Evolutionary conservation across 2,113 vertebrate species (phyloP), one percentile per base, ranked within the genome.

Genomic region (Paralichthys olivaceus): DNA sequence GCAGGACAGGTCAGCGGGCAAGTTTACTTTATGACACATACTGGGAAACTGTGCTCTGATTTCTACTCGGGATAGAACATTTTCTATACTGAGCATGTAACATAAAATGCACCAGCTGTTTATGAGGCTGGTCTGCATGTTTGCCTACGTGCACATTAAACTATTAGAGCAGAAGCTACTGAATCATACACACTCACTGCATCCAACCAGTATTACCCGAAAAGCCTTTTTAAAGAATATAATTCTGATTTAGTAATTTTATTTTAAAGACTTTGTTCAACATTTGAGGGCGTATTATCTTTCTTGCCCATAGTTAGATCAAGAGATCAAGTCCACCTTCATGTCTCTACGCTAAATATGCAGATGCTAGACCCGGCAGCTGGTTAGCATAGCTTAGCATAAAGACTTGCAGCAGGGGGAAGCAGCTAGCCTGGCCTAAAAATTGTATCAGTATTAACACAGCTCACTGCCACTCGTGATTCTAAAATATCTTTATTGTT

Each of bases 111-210:
- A 64, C 51, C 77, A 75, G 74, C 43, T 87, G 81, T 55, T 74
- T n/a, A 22, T 45, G 28, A 1, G 19, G 23, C 28, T 22, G 59
- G 34, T 51, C 19, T 63, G 34, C 45, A 53, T 67, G 56, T 57
- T 28, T 19, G 76, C 55, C 65, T 20, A 45, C 43, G 40, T 49
- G 69, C 69, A 65, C 8, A 34, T 77, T 23, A 51, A 59, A 32
- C 61, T 73, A 71, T 49, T 59, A 60, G 62, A 73, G 64, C 69
- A 43, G 74, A 74, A 78, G 23, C 55, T 32, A 26, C 55, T 20
- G 45, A 74, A 22, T 69, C 45, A 78, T 32, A 49, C 32, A 58
- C 12, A 29, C 25, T 9, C 56, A 63, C 34, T 17, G 32, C 29
- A 13, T n/a, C 37, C 45, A 49, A 2, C 17, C 45, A 49, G 4